phyloP scores from a whole-genome alignment of 2,113 vertebrate species.

The Phocoena sinus region DNA sequence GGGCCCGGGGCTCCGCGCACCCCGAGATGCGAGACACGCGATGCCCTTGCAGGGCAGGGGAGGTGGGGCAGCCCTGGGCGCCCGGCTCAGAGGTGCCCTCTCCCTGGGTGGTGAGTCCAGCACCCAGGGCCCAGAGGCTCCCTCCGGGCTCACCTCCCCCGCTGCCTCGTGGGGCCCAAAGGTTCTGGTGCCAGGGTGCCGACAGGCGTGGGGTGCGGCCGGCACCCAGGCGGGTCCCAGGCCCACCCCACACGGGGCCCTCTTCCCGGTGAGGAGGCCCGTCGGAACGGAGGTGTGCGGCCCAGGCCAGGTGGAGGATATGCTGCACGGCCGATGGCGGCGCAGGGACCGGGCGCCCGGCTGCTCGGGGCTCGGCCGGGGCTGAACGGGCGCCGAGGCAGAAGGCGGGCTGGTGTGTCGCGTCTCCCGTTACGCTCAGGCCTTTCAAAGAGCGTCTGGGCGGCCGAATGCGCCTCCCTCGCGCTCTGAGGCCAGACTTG shows the following conservation, averaged over 20 bases:
- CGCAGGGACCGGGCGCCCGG: background rate
- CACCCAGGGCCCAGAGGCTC: rapidly evolving
- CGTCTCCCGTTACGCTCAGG: conserved; percentile 82
- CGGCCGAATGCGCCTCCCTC: conserved; percentile 79
- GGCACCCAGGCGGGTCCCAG: background rate
- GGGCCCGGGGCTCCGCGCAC: rapidly evolving
- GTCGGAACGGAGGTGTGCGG: background rate
- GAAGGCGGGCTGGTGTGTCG: conserved; percentile 80
- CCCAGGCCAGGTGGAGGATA: background rate
- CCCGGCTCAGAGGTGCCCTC: rapidly evolving
- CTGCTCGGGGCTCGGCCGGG: background rate
- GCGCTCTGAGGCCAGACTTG: conserved; percentile 72
- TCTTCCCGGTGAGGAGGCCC: rapidly evolving
- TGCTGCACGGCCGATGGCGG: conserved; percentile 49
- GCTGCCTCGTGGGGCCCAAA: rapidly evolving
- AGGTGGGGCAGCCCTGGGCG: rapidly evolving
- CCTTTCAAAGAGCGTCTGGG: conserved; percentile 84
- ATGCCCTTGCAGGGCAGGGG: rapidly evolving
- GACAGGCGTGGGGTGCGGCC: rapidly evolving
- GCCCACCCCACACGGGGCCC: background rate
- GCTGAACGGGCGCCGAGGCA: conserved; percentile 47
- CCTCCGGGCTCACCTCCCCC: background rate
- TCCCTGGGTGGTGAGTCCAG: rapidly evolving
- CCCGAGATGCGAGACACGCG: rapidly evolving
- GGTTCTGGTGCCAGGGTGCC: no score